Conservation (phyloP, 2,888 invertebrate species). For the Nomada ruficornis region DNA sequence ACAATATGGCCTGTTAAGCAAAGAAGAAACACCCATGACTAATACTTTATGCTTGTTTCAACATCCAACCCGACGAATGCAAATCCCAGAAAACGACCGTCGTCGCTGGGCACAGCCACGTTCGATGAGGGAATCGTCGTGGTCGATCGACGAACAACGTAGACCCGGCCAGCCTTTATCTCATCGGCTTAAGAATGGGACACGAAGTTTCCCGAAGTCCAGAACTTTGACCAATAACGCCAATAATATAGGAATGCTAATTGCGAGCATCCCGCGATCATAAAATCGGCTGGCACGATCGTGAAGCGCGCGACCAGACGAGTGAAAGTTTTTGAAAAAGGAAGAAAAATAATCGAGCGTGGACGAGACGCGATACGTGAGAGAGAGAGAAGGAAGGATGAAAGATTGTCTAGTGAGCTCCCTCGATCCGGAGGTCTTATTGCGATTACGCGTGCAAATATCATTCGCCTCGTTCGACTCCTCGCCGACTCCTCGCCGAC, state of each 20-base stretch:
- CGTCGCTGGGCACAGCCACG: no score
- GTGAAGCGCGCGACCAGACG: background rate
- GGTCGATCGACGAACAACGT: no score
- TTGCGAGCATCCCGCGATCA: conserved; percentile 14
- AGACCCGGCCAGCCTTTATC: no score
- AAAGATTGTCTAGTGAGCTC: background rate
- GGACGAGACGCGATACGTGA: background rate
- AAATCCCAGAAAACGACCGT: background rate
- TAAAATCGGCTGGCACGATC: conserved; percentile 18
- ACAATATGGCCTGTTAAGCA: conserved; percentile 34
- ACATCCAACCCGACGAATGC: background rate
- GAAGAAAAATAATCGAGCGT: background rate
- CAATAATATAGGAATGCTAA: conserved; percentile 50
- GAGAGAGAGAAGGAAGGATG: background rate
- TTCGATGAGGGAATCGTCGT: no score
- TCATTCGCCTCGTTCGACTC: background rate
- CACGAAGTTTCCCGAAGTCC: background rate
- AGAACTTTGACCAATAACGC: background rate
- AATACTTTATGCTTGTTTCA: conserved; percentile 23
- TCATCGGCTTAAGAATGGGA: background rate
- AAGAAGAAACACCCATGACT: conserved; percentile 11
- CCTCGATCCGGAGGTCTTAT: background rate
- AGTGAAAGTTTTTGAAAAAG: conserved; percentile 51
- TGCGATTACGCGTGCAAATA: background rate
- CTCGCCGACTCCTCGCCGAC: background rate